These are phyloP conservation scores for Apogon talboti DNA, from an alignment of 2,797 vertebrate genomes.

Conservation along the genomic window DNA sequence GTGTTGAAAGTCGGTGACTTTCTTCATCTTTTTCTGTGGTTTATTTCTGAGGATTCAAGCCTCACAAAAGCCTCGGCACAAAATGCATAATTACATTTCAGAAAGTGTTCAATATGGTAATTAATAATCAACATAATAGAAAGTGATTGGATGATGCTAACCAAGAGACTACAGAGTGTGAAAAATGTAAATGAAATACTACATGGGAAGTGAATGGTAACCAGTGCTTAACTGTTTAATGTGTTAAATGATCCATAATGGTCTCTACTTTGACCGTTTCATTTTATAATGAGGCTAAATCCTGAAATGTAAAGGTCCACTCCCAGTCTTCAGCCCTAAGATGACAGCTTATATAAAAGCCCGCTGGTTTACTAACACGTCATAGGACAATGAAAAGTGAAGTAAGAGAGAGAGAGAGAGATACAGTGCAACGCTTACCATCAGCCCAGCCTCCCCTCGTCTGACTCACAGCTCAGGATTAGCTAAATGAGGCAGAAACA, in stretches of 20 bases:
- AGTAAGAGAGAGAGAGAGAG: constrained; percentile 8
- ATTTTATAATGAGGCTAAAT: constrained; percentile 32
- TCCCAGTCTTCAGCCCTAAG: constrained; percentile 25
- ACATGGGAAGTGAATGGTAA: constrained; percentile 35
- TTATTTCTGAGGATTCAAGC: constrained; percentile 2
- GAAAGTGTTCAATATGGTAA: constrained; percentile 71
- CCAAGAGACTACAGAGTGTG: constrained; percentile 39
- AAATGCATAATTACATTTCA: constrained; percentile 72
- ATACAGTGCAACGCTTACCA: constrained; percentile 79
- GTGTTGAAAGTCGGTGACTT: neutral
- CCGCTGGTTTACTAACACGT: constrained; percentile 34
- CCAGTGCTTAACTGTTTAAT: constrained; percentile 32
- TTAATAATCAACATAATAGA: constrained; percentile 45
- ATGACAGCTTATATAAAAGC: constrained; percentile 27
- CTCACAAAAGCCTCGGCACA: neutral
- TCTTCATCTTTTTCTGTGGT: neutral
- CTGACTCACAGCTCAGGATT: constrained; percentile 80
- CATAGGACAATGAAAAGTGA: constrained; percentile 26
- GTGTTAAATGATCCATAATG: constrained; percentile 14
- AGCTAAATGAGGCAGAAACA: constrained; percentile 73
- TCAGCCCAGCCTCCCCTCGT: constrained; percentile 82
- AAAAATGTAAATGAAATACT: constrained; percentile 60
- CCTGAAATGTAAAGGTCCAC: constrained; percentile 22
- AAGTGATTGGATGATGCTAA: constrained; percentile 49
- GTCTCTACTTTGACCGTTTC: constrained; percentile 30